Evolutionary conservation across 2,113 vertebrate species (phyloP).

Genomic region (Ochotona curzoniae): DNA sequence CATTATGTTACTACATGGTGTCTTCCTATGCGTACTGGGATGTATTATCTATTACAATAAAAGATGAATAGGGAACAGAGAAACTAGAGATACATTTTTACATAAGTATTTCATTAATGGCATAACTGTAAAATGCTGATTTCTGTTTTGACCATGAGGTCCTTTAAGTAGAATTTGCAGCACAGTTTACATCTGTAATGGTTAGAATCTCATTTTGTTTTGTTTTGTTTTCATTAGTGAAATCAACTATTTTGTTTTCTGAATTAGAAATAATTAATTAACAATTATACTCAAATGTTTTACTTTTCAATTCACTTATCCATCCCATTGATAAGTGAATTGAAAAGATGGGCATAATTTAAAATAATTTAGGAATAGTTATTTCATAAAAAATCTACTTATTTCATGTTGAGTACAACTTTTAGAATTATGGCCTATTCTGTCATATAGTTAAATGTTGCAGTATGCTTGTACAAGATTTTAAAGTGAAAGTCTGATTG

Average conservation of each 20-base stretch:
- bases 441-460: conserved; percentile 36
- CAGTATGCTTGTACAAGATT: conserved; percentile 33
- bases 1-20: conserved; percentile 73
- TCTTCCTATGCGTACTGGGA: conserved; percentile 19
- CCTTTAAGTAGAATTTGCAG: conserved; percentile 64
- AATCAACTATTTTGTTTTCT: conserved; percentile 57
- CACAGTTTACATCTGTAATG: conserved; percentile 67
- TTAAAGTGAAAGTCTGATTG: conserved; percentile 45
- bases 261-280: conserved; percentile 49
- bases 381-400: conserved; percentile 28
- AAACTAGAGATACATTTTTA: conserved; percentile 49
- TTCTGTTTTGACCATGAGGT: conserved; percentile 63
- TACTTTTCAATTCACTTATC: conserved; percentile 48
- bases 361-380: conserved; percentile 35
- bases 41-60: conserved; percentile 64
- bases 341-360: conserved; percentile 52
- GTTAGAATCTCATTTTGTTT: conserved; percentile 67
- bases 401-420: conserved; percentile 48
- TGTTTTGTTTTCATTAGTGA: conserved; percentile 71
- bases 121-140: conserved; percentile 64
- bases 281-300: conserved; percentile 41
- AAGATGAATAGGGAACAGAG: conserved; percentile 53
- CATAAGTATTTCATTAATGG: conserved; percentile 62
- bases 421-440: conserved; percentile 39
- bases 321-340: conserved; percentile 38